Evolutionary conservation across 2,888 invertebrate genomes (phyloP), one percentile per base, ranked within the genome.

Genomic region (Oscheius sp.): DNA sequence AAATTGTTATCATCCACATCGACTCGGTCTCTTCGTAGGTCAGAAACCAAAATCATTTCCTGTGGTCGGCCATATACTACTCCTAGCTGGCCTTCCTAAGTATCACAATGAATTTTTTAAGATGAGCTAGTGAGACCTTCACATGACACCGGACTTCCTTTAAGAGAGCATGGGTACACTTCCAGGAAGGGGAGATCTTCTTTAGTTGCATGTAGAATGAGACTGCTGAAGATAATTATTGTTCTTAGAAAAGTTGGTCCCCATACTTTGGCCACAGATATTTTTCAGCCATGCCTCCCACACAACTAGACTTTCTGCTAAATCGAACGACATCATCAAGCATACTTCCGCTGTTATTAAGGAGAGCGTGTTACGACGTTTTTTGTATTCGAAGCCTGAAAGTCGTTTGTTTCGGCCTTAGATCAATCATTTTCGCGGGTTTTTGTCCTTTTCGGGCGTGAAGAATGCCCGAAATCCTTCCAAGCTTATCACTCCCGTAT

Each of bases 281-380:
- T 74, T 74, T 61, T 73, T 74, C 61, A 78, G 68, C 78, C 78
- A 78, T 23, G 75, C 69, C 20, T 78, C 74, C 78, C 78, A 78
- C 33, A 74, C 72, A 5, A 78, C 53, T 15, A 78, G 63, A 25
- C 68, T 78, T 52, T 75, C 75, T 0, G 75, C 72, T 4, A 70
- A n/a, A 27, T 73, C 72, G 42, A 78, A 78, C 10, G 78, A 66
- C 23, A 78, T 63, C 45, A 73, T 63, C 15, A 78, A 63, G 64
- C 67, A 71, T 17, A 42, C 33, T 23, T 71, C 70, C 57, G 73
- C 72, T 1, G 77, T 73, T n/a, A 77, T 72, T 45, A 77, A 42
- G 12, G 73, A 67, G 15, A 77, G 33, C 3, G 77, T 77, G 20
- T 68, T 66, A 3, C 57, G 29, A 10, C 58, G 57, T 10, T 48